These are phyloP conservation scores for Drosophila mojavensis DNA, from an alignment of 1,140 invertebrate species.

Conservation along the genomic window DNA sequence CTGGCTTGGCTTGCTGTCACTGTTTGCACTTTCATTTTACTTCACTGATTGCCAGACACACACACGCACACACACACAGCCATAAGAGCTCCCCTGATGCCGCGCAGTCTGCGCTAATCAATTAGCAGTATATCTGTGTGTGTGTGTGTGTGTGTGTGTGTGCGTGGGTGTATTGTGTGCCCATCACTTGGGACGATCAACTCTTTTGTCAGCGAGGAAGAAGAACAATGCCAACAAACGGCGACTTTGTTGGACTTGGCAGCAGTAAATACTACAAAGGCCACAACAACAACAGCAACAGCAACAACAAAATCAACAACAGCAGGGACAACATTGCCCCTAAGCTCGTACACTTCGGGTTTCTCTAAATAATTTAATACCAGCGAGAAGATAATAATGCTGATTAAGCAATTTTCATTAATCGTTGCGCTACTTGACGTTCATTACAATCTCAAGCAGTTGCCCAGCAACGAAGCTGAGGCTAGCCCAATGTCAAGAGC, in stretches of 20 bases:
- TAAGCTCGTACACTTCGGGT: slow-evolving; percentile 44
- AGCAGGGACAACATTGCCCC: slow-evolving; percentile 17
- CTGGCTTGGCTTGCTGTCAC: slow-evolving; percentile 1
- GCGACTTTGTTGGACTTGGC: slow-evolving; percentile 51
- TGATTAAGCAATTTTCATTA: slow-evolving; percentile 83
- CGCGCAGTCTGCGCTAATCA: slow-evolving; percentile 58
- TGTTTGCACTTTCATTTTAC: slow-evolving; percentile 55
- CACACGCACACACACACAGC: not conserved
- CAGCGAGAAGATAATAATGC: slow-evolving; percentile 80
- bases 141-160: slow-evolving; percentile 13
- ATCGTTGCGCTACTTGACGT: slow-evolving; percentile 73
- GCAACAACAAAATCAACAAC: not conserved
- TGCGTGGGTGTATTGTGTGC: slow-evolving; percentile 19
- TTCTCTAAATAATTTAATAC: slow-evolving; percentile 79
- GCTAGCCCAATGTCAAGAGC: slow-evolving; percentile 23
- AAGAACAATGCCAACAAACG: slow-evolving; percentile 60
- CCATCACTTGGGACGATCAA: slow-evolving; percentile 27
- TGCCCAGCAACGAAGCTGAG: slow-evolving; percentile 25
- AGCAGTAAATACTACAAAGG: slow-evolving; percentile 12
- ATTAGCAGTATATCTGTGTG: slow-evolving; percentile 51
- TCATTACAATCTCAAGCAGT: slow-evolving; percentile 69
- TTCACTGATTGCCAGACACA: slow-evolving; percentile 34
- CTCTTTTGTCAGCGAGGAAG: slow-evolving; percentile 51
- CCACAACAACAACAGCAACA: slow-evolving; percentile 9
- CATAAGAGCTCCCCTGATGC: not conserved